phyloP scores from a whole-genome alignment of 2,888 invertebrate genomes.

The Odontomyia ornata region DNA sequence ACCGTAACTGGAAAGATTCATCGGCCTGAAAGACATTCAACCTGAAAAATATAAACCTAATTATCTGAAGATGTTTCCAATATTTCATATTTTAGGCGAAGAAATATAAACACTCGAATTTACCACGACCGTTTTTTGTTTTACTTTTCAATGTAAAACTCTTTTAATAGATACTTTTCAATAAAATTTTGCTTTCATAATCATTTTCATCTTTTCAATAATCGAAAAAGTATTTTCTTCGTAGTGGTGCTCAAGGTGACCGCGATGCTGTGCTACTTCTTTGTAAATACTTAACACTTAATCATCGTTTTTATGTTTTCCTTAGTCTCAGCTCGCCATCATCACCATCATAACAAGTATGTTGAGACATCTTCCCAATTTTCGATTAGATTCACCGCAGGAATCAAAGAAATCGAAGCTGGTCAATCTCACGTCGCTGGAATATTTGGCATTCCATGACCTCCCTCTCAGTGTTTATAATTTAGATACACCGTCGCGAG shows the following conservation, averaged over 20 bases:
- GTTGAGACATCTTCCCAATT: slow-evolving; percentile 18
- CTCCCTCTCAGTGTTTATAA: slow-evolving; percentile 1
- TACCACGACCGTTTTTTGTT: too few relatives aligned
- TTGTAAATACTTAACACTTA: neutral
- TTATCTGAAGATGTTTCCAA: neutral
- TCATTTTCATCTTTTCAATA: neutral
- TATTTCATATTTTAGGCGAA: neutral
- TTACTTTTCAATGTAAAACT: neutral
- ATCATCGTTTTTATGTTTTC: neutral
- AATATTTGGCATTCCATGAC: neutral
- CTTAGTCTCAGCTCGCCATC: neutral
- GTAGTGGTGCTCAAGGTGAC: neutral
- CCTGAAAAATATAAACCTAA: neutral
- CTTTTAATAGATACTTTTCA: neutral
- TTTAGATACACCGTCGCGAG: neutral
- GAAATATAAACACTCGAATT: neutral
- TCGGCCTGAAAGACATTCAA: neutral
- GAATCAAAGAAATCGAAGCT: neutral
- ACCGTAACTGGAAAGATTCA: slow-evolving; percentile 1
- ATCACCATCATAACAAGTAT: neutral
- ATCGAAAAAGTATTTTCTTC: neutral
- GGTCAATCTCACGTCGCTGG: neutral
- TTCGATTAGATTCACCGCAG: neutral
- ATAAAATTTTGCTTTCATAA: neutral
- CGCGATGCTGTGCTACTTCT: neutral